These are phyloP conservation scores for Drusus annulatus DNA, from an alignment of 1,140 invertebrate species.

Conservation along the genomic window DNA sequence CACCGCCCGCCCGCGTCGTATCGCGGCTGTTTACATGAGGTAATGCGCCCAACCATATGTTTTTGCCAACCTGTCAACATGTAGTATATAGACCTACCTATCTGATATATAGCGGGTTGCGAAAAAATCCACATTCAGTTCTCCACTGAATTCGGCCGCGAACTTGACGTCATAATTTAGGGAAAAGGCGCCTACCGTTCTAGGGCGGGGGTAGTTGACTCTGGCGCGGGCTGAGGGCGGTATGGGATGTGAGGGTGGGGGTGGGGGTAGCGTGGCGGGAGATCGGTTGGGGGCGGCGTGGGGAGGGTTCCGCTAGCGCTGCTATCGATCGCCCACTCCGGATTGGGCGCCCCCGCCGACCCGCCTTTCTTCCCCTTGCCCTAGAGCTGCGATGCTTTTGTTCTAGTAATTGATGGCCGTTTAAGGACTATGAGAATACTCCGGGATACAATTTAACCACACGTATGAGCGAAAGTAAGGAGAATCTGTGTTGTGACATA, in stretches of 20 bases:
- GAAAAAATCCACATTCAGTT: slow-evolving; percentile 40
- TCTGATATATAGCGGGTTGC: slow-evolving; percentile 2
- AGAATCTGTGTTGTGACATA: not conserved
- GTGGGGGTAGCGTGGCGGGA: slow-evolving; percentile 24
- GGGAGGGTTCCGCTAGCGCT: slow-evolving; percentile 31
- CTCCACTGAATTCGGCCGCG: slow-evolving; percentile 40
- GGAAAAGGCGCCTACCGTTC: slow-evolving; percentile 7
- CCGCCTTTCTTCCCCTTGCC: slow-evolving; percentile 26
- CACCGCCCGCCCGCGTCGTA: not conserved
- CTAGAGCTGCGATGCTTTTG: slow-evolving; percentile 47
- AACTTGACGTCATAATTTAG: slow-evolving; percentile 59
- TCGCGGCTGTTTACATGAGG: not conserved
- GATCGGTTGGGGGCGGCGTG: slow-evolving; percentile 14
- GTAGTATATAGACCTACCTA: not conserved
- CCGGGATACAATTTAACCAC: slow-evolving; percentile 22
- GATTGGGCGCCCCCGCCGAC: slow-evolving; percentile 47
- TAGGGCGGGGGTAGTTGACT: slow-evolving; percentile 26
- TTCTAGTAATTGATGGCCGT: slow-evolving; percentile 58
- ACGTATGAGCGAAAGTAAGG: slow-evolving; percentile 25
- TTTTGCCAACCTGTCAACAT: slow-evolving; percentile 8
- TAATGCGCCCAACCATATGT: slow-evolving; percentile 7
- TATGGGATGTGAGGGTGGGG: slow-evolving; percentile 7
- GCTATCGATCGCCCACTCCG: slow-evolving; percentile 54
- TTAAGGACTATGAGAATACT: slow-evolving; percentile 46
- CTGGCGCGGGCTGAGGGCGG: slow-evolving; percentile 15